These are phyloP conservation scores for Acanthosoma haemorrhoidale DNA, from an alignment of 2,888 invertebrate species.

Conservation along the genomic window DNA sequence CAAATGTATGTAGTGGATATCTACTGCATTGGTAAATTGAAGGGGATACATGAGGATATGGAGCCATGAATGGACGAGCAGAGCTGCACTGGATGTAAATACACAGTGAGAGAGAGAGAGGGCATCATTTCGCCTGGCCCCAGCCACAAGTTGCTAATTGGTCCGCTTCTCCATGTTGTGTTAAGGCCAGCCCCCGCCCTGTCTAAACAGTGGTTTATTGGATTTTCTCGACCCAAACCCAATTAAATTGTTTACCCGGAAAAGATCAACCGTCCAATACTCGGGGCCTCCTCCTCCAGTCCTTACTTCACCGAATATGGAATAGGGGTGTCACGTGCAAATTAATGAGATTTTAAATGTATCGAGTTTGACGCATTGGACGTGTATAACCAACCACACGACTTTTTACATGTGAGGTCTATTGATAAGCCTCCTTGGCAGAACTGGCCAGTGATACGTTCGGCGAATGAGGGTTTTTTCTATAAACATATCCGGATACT, in stretches of 20 bases:
- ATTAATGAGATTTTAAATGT: too few species aligned
- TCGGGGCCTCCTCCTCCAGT: background rate
- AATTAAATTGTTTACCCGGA: slow-evolving; percentile 12
- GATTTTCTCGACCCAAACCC: slow-evolving; percentile 3
- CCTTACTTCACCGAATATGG: background rate
- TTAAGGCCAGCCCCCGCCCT: slow-evolving; percentile 8
- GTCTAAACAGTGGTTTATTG: background rate
- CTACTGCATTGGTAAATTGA: too few species aligned
- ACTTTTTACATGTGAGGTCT: too few species aligned
- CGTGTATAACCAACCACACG: too few species aligned
- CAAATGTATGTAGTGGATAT: too few species aligned
- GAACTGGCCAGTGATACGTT: too few species aligned
- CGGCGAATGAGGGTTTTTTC: too few species aligned
- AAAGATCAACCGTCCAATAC: background rate
- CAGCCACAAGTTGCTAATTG: background rate
- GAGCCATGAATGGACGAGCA: background rate
- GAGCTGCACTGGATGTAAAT: background rate
- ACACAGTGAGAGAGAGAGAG: background rate
- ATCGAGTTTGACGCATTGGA: too few species aligned
- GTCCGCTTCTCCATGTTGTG: background rate
- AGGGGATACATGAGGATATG: background rate
- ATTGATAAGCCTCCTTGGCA: too few species aligned
- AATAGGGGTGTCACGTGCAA: too few species aligned
- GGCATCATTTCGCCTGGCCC: too few species aligned
- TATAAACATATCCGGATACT: too few species aligned